Conservation (phyloP, 2,113 vertebrate species). For the Amia ocellicauda region DNA sequence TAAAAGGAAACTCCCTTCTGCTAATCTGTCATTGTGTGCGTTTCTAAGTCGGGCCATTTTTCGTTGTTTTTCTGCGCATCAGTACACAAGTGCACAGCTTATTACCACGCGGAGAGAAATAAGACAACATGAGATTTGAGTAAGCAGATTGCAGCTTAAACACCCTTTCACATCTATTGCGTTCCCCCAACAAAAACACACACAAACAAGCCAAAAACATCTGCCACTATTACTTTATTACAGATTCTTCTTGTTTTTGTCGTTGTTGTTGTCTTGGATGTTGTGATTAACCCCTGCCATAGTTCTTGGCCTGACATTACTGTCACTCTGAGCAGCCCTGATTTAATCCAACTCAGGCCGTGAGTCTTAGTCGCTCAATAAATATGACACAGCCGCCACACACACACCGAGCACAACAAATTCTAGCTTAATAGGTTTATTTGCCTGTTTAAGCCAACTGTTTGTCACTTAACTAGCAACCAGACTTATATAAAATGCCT, state of each 20-base stretch:
- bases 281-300: too few relatives aligned
- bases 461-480: too few relatives aligned
- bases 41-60: conserved; percentile 14
- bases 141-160: conserved; percentile 24
- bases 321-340: not conserved
- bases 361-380: too few relatives aligned
- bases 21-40: not conserved
- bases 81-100: conserved; percentile 50
- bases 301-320: too few relatives aligned
- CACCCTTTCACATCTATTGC: conserved; percentile 33
- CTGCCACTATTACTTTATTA: conserved; percentile 31
- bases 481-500: too few relatives aligned
- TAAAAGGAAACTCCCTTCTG: not conserved
- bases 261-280: conserved; percentile 12
- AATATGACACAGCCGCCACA: too few relatives aligned
- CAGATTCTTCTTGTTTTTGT: not conserved
- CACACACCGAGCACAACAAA: too few relatives aligned
- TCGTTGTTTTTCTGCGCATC: too few relatives aligned
- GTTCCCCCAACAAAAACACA: conserved; percentile 11
- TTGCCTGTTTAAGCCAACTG: too few relatives aligned
- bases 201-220: conserved; percentile 39
- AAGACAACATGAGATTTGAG: conserved; percentile 40
- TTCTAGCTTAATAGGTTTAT: too few relatives aligned
- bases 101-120: conserved; percentile 33
- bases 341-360: too few relatives aligned